Evolutionary conservation across 2,113 vertebrate genomes (phyloP).

Genomic region (Caracal caracal): DNA sequence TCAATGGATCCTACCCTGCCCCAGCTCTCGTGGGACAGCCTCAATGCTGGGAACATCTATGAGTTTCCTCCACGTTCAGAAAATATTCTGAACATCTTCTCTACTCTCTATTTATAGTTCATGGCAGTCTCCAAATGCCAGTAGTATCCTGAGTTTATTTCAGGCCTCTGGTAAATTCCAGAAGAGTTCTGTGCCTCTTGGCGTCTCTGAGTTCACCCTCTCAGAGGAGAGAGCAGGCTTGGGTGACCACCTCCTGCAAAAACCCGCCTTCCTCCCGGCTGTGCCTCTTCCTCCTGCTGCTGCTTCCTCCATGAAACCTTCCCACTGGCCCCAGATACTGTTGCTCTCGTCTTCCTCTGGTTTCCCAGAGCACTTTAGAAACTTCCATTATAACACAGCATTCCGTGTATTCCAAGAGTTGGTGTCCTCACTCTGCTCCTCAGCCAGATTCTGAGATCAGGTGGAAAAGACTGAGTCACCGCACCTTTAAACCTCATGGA

Average conservation of each 20-base stretch:
- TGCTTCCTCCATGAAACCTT: not conserved
- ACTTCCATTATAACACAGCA: not conserved
- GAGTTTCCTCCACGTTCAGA: not conserved
- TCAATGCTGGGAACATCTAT: not conserved
- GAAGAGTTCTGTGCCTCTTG: not conserved
- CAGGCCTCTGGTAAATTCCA: not conserved
- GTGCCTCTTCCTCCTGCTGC: not conserved
- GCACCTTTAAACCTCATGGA: not conserved
- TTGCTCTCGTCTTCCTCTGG: not conserved
- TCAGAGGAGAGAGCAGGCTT: not conserved
- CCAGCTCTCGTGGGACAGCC: not conserved
- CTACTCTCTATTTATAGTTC: not conserved
- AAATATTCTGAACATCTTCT: not conserved
- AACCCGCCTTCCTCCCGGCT: not conserved
- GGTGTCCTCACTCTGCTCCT: not conserved
- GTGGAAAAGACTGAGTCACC: not conserved
- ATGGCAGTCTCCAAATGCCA: not conserved
- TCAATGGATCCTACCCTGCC: not conserved
- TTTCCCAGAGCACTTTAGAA: not conserved
- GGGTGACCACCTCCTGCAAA: not conserved
- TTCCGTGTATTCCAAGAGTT: not conserved
- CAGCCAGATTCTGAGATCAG: not conserved
- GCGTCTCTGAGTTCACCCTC: not conserved
- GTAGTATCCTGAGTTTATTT: not conserved
- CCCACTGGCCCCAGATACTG: too few species aligned